Evolutionary conservation across 2,797 vertebrate species (phyloP), one percentile per base, ranked within the genome.

Genomic region (Onychomys torridus): DNA sequence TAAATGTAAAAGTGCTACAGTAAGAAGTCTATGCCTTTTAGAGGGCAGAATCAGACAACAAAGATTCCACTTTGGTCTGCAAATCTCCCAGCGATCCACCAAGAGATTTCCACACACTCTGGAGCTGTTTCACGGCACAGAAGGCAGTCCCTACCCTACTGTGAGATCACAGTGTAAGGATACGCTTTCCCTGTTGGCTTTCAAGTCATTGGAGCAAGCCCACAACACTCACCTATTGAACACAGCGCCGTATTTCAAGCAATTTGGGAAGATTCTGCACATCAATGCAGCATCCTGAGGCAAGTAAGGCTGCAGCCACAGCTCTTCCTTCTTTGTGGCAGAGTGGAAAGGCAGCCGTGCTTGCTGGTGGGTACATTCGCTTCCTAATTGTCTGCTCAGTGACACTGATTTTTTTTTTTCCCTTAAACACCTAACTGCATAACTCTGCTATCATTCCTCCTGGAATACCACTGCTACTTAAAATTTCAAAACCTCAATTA

Each of bases 401-500:
- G 86, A 95, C 96, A 97, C 21, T 43, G 61, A 69, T 89, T 95
- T 95, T 69, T n/a, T n/a, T 52, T 52, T 52, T 14, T 75, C 77
- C 27, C 83, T 96, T 92, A 94, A 97, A 97, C 95, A 97, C 88
- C 91, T 95, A 95, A 88, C 78, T 75, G 93, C 73, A 77, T 84
- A 96, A 78, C 94, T 96, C 65, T 97, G 95, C 92, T 95, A 91
- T 90, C 94, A 96, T 91, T 96, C 91, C 79, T 97, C 96, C 84
- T 78, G 40, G 92, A 96, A 97, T 94, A 92, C 97, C 95, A 94
- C 9, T 84, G 94, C 97, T 95, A 89, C 95, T 97, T 97, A 96
- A 95, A 94, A 97, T 94, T 97, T 97, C 97, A 98, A 98, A 97
- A 97, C 96, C 97, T 97, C 91, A 98, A 96, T 97, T 97, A 97